Percentiles rank a stretch among this genome's conserved stretches.
Conservation (phyloP, 2,888 invertebrate genomes). For the Noctua janthe region DNA sequence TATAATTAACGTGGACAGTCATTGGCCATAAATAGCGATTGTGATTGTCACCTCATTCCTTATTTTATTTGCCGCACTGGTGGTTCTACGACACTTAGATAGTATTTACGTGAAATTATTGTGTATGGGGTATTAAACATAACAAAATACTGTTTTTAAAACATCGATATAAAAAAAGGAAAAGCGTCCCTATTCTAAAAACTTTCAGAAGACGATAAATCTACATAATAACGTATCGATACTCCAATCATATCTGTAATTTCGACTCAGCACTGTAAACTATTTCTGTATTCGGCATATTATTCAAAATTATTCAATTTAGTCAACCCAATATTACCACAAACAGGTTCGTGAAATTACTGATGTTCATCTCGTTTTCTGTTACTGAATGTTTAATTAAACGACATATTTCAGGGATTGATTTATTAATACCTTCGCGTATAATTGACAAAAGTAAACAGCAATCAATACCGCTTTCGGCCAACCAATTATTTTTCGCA, state of each 20-base stretch:
- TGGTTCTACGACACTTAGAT: slow-evolving; percentile 35
- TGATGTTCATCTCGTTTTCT: slow-evolving; percentile 27
- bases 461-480: slow-evolving; percentile 10
- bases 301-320: slow-evolving; percentile 55
- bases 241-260: slow-evolving; percentile 26
- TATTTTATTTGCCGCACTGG: slow-evolving; percentile 58
- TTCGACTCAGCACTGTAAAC: slow-evolving; percentile 30
- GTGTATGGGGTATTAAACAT: slow-evolving; percentile 1
- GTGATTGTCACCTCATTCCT: slow-evolving; percentile 70
- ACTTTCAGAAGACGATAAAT: slow-evolving; percentile 28
- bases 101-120: slow-evolving; percentile 36
- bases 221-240: slow-evolving; percentile 39
- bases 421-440: slow-evolving; percentile 14
- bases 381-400: slow-evolving; percentile 33
- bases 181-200: slow-evolving; percentile 28
- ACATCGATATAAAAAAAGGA: neutral
- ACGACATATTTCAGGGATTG: slow-evolving; percentile 13
- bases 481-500: slow-evolving; percentile 14
- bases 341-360: slow-evolving; percentile 37
- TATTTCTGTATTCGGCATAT: slow-evolving; percentile 28
- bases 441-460: slow-evolving; percentile 36
- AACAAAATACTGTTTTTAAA: slow-evolving; percentile 1
- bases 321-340: slow-evolving; percentile 24
- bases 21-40: slow-evolving; percentile 74
- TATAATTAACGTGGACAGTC: slow-evolving; percentile 76